A percentile compares a stretch with the other conserved stretches of the same genome.
phyloP scores from a whole-genome alignment of 2,888 invertebrate genomes.

The Caenorhabditis sulstoni region DNA sequence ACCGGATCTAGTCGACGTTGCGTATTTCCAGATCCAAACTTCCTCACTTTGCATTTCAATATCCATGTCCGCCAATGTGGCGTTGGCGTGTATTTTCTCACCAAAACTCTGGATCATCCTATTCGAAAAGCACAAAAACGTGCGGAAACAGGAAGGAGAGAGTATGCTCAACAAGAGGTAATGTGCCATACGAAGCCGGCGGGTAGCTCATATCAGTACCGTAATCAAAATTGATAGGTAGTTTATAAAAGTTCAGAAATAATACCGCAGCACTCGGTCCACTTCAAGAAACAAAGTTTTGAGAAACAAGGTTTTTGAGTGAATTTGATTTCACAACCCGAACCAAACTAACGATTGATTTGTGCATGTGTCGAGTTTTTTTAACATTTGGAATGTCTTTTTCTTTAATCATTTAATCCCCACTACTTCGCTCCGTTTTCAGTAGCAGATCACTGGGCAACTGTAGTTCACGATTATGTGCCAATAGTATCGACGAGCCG shows the following conservation, averaged over 20 bases:
- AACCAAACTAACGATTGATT: neutral
- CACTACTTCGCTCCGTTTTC: conserved; percentile 30
- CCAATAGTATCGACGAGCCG: conserved; percentile 69
- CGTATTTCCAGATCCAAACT: conserved; percentile 84
- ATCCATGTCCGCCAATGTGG: conserved; percentile 86
- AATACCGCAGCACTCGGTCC: conserved; percentile 14
- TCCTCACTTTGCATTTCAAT: conserved; percentile 87
- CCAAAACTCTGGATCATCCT: conserved; percentile 87
- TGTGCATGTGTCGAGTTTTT: neutral
- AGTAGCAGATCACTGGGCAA: conserved; percentile 65
- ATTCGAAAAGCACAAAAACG: conserved; percentile 87
- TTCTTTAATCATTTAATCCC: neutral
- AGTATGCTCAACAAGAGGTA: conserved; percentile 76
- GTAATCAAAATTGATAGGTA: neutral
- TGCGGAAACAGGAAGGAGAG: conserved; percentile 82
- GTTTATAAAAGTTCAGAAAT: conserved; percentile 43
- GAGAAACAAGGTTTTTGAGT: conserved; percentile 3
- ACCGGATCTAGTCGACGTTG: too few species aligned
- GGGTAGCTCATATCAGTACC: neutral
- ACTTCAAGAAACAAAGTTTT: conserved; percentile 33
- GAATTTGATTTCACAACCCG: neutral
- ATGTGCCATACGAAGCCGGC: too few species aligned
- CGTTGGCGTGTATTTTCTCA: conserved; percentile 86
- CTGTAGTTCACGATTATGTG: conserved; percentile 65
- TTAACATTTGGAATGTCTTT: conserved; percentile 23